phyloP scores from a whole-genome alignment of 2,888 invertebrate species.

The Pristionchus fissidentatus region DNA sequence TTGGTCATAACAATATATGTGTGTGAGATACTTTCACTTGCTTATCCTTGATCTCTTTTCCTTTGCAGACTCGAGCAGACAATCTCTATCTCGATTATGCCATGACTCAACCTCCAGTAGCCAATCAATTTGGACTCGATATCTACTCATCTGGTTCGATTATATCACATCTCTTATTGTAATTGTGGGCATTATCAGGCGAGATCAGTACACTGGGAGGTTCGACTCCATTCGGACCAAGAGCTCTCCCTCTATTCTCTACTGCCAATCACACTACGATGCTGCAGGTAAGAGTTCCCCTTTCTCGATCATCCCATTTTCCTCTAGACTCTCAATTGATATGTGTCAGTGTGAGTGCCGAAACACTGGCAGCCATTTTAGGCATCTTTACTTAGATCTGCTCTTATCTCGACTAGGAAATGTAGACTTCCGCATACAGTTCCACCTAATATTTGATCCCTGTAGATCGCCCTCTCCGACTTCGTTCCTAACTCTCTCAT shows the following conservation, averaged over 20 bases:
- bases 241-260: conserved; percentile 52
- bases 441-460: conserved; percentile 27
- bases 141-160: conserved; percentile 37
- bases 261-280: neutral
- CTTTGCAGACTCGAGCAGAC: conserved; percentile 70
- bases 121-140: conserved; percentile 8
- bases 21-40: too few relatives aligned
- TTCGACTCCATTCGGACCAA: conserved; percentile 63
- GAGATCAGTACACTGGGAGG: conserved; percentile 46
- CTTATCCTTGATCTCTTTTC: conserved; percentile 49
- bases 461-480: conserved; percentile 69
- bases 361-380: too few relatives aligned
- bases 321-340: too few relatives aligned
- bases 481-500: conserved; percentile 72
- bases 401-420: too few relatives aligned
- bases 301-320: neutral
- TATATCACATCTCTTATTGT: neutral
- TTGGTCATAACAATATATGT: neutral
- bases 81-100: conserved; percentile 70
- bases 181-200: neutral
- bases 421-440: neutral
- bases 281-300: conserved; percentile 18
- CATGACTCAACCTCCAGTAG: conserved; percentile 29
- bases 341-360: too few relatives aligned
- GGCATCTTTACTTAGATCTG: too few relatives aligned